Conservation (phyloP, 2,888 invertebrate species). For the Latheticus oryzae region DNA sequence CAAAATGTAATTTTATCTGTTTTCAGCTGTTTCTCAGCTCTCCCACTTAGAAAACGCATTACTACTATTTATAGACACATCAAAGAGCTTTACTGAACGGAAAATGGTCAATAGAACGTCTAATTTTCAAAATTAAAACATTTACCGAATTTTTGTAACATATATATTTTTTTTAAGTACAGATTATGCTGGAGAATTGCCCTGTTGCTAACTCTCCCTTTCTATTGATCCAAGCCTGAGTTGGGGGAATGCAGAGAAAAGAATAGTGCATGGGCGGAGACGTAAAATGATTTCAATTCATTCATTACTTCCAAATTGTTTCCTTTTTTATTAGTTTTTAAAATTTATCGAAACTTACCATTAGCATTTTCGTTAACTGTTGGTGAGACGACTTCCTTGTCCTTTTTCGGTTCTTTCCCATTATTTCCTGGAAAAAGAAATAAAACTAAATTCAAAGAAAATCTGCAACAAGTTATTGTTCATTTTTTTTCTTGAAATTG, state of each 20-base stretch:
- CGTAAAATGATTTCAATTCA: slow-evolving; percentile 24
- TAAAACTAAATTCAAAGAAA: slow-evolving; percentile 1
- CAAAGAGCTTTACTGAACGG: too few relatives aligned
- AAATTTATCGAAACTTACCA: slow-evolving; percentile 65
- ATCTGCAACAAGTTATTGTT: not conserved
- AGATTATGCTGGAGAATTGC: slow-evolving; percentile 38
- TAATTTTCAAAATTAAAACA: too few relatives aligned
- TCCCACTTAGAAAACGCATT: slow-evolving; percentile 36
- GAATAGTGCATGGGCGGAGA: slow-evolving; percentile 37
- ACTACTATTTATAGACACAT: slow-evolving; percentile 37
- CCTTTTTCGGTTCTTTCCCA: slow-evolving; percentile 72
- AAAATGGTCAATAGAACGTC: too few relatives aligned
- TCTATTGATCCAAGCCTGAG: slow-evolving; percentile 49
- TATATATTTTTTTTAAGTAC: not conserved
- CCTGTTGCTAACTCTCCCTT: slow-evolving; percentile 52
- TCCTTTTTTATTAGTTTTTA: slow-evolving; percentile 10
- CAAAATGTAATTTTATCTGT: slow-evolving; percentile 23
- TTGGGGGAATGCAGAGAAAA: slow-evolving; percentile 35
- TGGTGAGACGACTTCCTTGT: slow-evolving; percentile 78
- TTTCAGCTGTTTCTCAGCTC: slow-evolving; percentile 29
- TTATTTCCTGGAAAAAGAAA: slow-evolving; percentile 75
- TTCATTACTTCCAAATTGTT: too few relatives aligned
- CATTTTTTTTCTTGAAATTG: not conserved
- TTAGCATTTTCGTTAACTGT: slow-evolving; percentile 72
- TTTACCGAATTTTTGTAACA: not conserved